These are phyloP conservation scores for Elachura formosa DNA, from an alignment of 2,113 vertebrate genomes.

Conservation along the genomic window DNA sequence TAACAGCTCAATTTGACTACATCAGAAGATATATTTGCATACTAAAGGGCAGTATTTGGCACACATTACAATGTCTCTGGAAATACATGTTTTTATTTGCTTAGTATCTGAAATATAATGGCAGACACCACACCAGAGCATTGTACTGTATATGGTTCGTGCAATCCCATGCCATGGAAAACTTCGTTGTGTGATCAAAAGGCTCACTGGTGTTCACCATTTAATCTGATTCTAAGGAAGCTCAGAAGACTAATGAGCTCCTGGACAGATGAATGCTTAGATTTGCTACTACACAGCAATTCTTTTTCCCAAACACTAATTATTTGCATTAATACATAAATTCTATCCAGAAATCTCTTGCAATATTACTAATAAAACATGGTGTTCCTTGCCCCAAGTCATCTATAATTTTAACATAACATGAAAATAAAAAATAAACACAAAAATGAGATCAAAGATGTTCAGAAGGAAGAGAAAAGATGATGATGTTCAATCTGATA, in stretches of 20 bases:
- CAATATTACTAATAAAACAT: neutral
- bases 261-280: neutral
- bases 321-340: neutral
- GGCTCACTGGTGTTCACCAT: neutral
- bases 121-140: neutral
- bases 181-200: neutral
- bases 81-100: slow-evolving; percentile 6
- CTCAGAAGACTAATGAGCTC: slow-evolving; percentile 26
- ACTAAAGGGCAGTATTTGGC: neutral
- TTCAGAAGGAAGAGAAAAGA: neutral
- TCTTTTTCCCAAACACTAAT: neutral
- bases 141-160: neutral
- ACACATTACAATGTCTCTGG: neutral
- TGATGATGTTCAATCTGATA: neutral
- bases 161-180: neutral
- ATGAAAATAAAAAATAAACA: neutral
- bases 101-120: neutral
- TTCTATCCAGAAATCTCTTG: neutral
- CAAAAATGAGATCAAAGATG: neutral
- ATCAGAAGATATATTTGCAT: neutral
- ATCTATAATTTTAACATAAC: neutral
- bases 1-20: neutral
- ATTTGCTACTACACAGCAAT: neutral
- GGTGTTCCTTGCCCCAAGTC: neutral
- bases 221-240: slow-evolving; percentile 48